Conservation (phyloP, 2,113 vertebrate genomes). For the Cebidichthys violaceus region DNA sequence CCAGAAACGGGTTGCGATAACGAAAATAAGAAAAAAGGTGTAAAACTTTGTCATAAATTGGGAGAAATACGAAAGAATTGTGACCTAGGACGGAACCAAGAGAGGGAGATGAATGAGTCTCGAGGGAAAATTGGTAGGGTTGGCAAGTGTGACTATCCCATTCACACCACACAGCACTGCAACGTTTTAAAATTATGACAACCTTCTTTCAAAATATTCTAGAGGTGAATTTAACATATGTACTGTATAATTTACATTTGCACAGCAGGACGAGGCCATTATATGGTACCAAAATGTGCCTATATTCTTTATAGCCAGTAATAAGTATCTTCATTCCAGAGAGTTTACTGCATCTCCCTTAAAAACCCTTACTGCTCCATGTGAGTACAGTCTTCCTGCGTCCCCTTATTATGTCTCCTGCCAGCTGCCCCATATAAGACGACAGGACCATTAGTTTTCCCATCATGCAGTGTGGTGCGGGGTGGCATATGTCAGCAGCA, state of each 20-base stretch:
- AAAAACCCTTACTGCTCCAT: conserved; percentile 14
- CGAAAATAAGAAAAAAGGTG: too few relatives aligned
- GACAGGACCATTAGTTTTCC: conserved; percentile 72
- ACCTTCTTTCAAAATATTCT: conserved; percentile 1
- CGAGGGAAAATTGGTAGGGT: neutral
- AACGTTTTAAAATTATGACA: neutral
- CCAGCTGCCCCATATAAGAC: conserved; percentile 45
- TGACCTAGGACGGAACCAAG: neutral
- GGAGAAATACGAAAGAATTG: neutral
- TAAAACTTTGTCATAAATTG: neutral
- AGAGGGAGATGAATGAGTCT: neutral
- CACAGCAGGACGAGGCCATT: neutral
- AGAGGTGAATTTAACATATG: conserved; percentile 11
- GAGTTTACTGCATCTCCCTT: conserved; percentile 10
- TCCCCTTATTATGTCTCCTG: conserved; percentile 19
- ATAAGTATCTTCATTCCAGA: conserved; percentile 11
- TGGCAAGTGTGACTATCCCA: neutral
- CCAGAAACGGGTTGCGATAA: neutral
- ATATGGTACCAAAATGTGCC: neutral
- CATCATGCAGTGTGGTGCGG: conserved; percentile 66
- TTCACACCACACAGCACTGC: neutral
- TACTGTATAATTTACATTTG: neutral
- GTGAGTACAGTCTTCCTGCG: conserved; percentile 24
- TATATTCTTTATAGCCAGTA: conserved; percentile 11
- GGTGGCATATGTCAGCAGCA: conserved; percentile 74